Evolutionary conservation across 1,140 invertebrate genomes (phyloP), one percentile per base, ranked within the genome.

Genomic region (Onthophagus taurus): DNA sequence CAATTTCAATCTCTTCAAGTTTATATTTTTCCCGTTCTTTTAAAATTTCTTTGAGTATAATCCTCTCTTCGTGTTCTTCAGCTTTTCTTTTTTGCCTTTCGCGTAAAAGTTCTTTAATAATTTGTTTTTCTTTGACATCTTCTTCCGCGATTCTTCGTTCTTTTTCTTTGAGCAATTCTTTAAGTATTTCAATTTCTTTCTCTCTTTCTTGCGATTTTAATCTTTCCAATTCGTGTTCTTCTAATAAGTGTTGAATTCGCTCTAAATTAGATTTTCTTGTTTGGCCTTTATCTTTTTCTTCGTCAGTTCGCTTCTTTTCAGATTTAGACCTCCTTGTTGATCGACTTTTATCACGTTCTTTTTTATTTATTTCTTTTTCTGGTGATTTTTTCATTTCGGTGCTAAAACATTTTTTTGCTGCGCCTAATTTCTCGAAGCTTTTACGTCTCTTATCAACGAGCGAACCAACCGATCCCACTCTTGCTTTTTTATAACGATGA

Each of bases 331-430:
- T 33, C 8, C 31, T 4, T 9, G 31, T 13, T 14, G n/a, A 9
- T 33, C 13, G 9, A 6, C 17, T 13, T 14, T 36, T 19, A 36
- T 6, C 16, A 20, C 16, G 11, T n/a, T n/a, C 12, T 20, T 12
- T 19, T 36, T n/a, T 13, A 13, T 36, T 19, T 21, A 36, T 36
- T 16, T 36, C 34, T 21, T 19, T 36, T n/a, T 36, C 34, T n/a
- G 34, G 23, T 13, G 13, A 17, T 20, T 26, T 13, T 36, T 1
- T 36, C 11, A 12, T 36, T 5, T 36, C 11, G 2, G 16, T 9
- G 34, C 17, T 19, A 8, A 13, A 13, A 20, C 11, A 36, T 11
- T 36, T 36, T 20, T 5, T 17, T 36, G 4, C 18, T 36, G 17
- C n/a, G 16, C 13, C 11, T 36, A 20, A 36, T 36, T 13, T 36